Base-by-base conservation (phyloP, 2,888 invertebrate genomes). In the Erebia epiphron region DNA sequence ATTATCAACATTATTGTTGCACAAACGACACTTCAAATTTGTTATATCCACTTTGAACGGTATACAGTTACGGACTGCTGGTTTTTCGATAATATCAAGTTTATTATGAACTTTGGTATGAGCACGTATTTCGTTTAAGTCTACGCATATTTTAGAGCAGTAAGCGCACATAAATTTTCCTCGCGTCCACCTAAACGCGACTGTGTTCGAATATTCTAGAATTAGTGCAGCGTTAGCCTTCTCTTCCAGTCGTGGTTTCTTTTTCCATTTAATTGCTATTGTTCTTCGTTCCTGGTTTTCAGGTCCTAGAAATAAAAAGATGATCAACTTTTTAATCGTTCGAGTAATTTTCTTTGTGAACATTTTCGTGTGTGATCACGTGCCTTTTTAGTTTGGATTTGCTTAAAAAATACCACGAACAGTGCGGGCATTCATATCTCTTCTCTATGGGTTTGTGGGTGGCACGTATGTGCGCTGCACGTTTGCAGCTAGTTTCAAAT, bases 161-260 rank as follows among this genome's bases (percentile, higher is more conserved):
- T 85, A 87, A 0, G 86, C 86, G 67, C 91, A 91, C 82, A 87
- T 82, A 50, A 89, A 87, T 74, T 84, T 86, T 5, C 90, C 90
- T 11, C 85, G 83, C 54, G 83, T 79, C 80, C 83, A 86, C 72
- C 89, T 83, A 76, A 91, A 91, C 0, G 82, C 81, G 4, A 88
- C 84, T 1, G 87, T 88, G 71, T 90, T 91, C 0, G 89, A 90
- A 78, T 85, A 70, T 72, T 86, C 79, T 73, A 91, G 74, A 62
- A 90, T 83, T 54, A 83, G 74, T 67, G 86, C 85, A 13, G 90
- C 90, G 73, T 90, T 90, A 3, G 81, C 84, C 74, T 82, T 84
- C 46, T 86, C 86, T 71, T 83, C 85, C 10, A 71, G 64, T 57
- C 73, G 78, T 46, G 80, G 78, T 78, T 83, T 86, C 77, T 80